These are phyloP conservation scores for Tapera naevia DNA, from an alignment of 2,797 vertebrate genomes.

Conservation along the genomic window DNA sequence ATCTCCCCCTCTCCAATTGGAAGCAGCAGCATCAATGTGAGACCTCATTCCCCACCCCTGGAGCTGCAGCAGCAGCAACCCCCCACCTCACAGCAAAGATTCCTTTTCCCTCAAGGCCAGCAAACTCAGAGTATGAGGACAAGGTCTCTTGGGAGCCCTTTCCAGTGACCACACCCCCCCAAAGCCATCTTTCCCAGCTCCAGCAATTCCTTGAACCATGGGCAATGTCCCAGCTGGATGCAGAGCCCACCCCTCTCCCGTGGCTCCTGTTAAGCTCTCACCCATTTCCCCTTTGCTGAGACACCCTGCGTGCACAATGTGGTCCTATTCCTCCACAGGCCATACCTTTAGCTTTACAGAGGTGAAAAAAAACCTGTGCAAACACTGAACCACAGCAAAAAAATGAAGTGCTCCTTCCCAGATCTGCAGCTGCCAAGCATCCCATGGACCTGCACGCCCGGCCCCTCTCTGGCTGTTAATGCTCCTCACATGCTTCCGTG, in stretches of 20 bases:
- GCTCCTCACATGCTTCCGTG: neutral
- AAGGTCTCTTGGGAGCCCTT: neutral
- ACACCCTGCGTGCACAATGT: fast-evolving
- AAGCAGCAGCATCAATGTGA: fast-evolving
- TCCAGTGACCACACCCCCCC: neutral
- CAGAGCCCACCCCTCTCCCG: neutral
- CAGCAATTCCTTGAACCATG: neutral
- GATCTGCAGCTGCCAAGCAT: fast-evolving
- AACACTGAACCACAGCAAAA: neutral
- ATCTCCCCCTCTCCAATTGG: fast-evolving
- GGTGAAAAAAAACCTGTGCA: neutral
- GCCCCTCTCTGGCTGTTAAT: neutral
- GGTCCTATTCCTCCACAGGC: neutral
- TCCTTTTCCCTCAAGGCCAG: neutral
- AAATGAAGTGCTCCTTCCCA: neutral
- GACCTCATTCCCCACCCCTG: fast-evolving
- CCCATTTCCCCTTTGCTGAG: fast-evolving
- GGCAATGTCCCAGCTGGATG: neutral
- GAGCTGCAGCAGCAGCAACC: no score
- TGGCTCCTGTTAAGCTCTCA: no score
- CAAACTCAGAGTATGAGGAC: neutral
- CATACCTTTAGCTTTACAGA: fast-evolving
- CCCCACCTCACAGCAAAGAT: fast-evolving
- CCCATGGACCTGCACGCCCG: fast-evolving
- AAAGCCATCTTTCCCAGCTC: neutral